Percentiles rank a stretch among this genome's conserved stretches.
These are phyloP conservation scores for Pseudotriccus pelzelni DNA, from an alignment of 2,797 vertebrate genomes.

Conservation along the genomic window DNA sequence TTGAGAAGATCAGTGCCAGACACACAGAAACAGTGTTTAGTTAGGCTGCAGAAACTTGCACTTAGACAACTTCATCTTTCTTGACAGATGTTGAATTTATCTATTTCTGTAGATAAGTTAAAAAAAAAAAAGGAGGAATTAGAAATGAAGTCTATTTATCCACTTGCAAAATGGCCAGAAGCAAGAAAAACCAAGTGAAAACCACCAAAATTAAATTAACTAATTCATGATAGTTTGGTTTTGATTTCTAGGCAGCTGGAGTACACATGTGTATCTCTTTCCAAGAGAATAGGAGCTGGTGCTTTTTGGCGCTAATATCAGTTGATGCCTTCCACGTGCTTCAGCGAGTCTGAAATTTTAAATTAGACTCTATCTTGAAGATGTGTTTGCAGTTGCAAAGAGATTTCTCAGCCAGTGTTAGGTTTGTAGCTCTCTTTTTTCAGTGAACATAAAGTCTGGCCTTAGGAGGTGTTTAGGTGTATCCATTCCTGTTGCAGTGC, in stretches of 20 bases:
- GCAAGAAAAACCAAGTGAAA: neutral
- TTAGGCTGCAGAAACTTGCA: neutral
- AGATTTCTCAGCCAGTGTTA: neutral
- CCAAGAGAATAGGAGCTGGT: neutral
- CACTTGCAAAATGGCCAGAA: neutral
- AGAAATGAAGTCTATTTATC: neutral
- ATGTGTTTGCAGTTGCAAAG: neutral
- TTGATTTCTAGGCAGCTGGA: neutral
- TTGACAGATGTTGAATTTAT: neutral
- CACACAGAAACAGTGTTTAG: neutral
- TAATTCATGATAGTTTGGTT: neutral
- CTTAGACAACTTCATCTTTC: neutral
- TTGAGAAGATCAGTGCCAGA: neutral
- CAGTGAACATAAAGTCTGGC: neutral
- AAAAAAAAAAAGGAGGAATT: neutral
- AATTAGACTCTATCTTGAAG: neutral
- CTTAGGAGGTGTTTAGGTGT: neutral
- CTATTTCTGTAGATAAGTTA: neutral
- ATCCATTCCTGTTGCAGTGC: neutral
- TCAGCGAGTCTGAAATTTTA: neutral
- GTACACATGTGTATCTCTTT: neutral
- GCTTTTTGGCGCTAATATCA: neutral
- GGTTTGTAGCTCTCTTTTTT: neutral
- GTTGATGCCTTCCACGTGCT: neutral
- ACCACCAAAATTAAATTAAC: neutral